A percentile compares a stretch with the other conserved stretches of the same genome.
These are phyloP conservation scores for Pedionomus torquatus DNA, from an alignment of 2,113 vertebrate genomes.

Conservation along the genomic window DNA sequence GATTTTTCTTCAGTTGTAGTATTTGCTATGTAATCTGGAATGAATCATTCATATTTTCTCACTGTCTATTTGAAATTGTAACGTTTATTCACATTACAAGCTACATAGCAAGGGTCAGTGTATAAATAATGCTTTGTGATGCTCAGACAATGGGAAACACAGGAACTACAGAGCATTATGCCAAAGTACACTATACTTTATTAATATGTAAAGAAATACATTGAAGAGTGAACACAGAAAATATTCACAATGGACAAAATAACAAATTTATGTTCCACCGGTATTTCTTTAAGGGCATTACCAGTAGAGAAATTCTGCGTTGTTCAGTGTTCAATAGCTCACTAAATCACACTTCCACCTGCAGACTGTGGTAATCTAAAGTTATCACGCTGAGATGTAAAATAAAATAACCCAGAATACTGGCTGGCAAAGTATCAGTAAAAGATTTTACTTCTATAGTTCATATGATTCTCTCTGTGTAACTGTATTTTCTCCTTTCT, in stretches of 20 bases:
- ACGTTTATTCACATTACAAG: not conserved
- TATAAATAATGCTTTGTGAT: not conserved
- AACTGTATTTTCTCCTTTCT: not conserved
- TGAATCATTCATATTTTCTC: not conserved
- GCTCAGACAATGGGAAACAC: not conserved
- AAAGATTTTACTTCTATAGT: not conserved
- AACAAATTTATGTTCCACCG: not conserved
- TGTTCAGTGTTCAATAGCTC: not conserved
- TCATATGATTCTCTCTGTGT: not conserved
- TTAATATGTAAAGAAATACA: not conserved
- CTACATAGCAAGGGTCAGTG: not conserved
- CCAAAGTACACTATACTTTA: not conserved
- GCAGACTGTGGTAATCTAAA: not conserved
- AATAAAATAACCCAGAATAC: conserved; percentile 1
- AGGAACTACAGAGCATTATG: not conserved
- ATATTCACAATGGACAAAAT: not conserved
- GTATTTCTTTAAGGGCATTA: not conserved
- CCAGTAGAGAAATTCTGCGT: not conserved
- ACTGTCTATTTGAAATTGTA: not conserved
- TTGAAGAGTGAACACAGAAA: not conserved
- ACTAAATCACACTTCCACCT: conserved; percentile 18
- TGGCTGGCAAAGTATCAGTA: not conserved
- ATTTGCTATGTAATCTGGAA: not conserved
- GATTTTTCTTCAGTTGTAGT: not conserved
- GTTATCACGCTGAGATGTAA: not conserved